Base-by-base conservation (phyloP, 2,888 invertebrate species). In the Galerucella calmariensis region DNA sequence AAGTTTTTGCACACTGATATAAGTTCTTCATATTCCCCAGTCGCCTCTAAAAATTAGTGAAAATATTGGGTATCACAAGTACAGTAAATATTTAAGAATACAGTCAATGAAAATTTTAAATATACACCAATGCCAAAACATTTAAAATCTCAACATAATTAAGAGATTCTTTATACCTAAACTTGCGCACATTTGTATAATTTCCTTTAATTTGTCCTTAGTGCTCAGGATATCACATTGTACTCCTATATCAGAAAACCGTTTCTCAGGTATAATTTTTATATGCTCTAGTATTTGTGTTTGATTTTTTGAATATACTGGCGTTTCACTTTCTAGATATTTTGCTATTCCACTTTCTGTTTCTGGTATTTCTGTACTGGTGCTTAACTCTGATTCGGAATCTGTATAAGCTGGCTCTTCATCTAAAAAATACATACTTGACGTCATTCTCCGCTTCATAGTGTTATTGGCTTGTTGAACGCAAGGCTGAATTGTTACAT, bases 371-470 rank as follows among this genome's bases (percentile, higher is more conserved):
- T 69, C 2, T 48, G 56, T 51, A 46, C 24, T 68, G 41, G 69
- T 69, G 11, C 72, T 61, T 24, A 3, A 62, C 63, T 74, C 74
- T n/a, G 72, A 72, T 16, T 76, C 77, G n/a, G 77, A 77, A 41
- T 77, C 75, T 65, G 77, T 75, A 69, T 68, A 74, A 24, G 67
- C 71, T n/a, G 77, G 75, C 61, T 77, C 77, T 66, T 77, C 75
- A 6, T 69, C 77, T 35, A 75, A 67, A 24, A 73, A 27, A n/a
- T 51, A 6, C 48, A 44, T 68, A 72, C 76, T 77, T 16, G 51
- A 46, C 16, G 75, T 71, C 3, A 63, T n/a, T 51, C 73, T 74
- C 16, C 58, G 16, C 66, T 66, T 72, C 35, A 16, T 1, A n/a
- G 14, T 58, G 35, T n/a, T n/a, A 41, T 62, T 35, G 2, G 35